Percentiles rank a stretch among this genome's conserved stretches.
These are phyloP conservation scores for Andrena chrysosceles DNA, from an alignment of 2,888 invertebrate genomes.

Conservation along the genomic window DNA sequence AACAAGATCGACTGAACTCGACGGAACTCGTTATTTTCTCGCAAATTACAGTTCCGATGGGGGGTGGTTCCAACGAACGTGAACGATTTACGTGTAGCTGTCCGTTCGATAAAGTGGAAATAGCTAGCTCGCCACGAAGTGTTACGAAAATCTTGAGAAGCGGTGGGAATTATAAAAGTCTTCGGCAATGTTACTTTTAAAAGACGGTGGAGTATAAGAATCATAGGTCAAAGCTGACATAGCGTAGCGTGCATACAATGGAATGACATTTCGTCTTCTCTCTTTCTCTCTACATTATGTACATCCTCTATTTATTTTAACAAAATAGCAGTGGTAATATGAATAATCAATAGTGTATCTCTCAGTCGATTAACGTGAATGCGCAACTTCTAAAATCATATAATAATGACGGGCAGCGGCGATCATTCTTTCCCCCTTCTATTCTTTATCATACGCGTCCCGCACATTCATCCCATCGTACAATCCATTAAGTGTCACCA, in stretches of 20 bases:
- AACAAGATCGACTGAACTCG: slow-evolving; percentile 26
- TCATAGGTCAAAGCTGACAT: slow-evolving; percentile 37
- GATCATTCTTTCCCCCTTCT: slow-evolving; percentile 5
- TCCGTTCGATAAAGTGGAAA: slow-evolving; percentile 19
- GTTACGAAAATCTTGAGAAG: slow-evolving; percentile 22
- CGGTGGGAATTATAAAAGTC: slow-evolving; percentile 6
- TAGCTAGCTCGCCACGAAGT: neutral
- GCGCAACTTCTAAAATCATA: slow-evolving; percentile 73
- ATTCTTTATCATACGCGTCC: slow-evolving; percentile 22
- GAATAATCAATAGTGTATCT: slow-evolving; percentile 72
- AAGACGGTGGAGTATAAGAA: slow-evolving; percentile 40
- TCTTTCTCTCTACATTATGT: slow-evolving; percentile 28
- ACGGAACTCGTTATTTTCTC: neutral
- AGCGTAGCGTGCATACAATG: slow-evolving; percentile 49
- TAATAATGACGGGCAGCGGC: slow-evolving; percentile 65
- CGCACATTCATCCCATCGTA: slow-evolving; percentile 14
- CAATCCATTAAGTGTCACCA: slow-evolving; percentile 21
- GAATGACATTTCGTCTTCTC: slow-evolving; percentile 59
- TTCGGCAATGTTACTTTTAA: slow-evolving; percentile 19
- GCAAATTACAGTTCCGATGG: slow-evolving; percentile 20
- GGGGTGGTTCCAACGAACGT: slow-evolving; percentile 21
- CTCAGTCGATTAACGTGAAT: slow-evolving; percentile 75
- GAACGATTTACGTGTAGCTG: neutral
- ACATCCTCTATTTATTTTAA: slow-evolving; percentile 76
- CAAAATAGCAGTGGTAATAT: slow-evolving; percentile 72